Base-by-base conservation (phyloP, 1,140 invertebrate genomes). In the Zaprionus camerounensis region DNA sequence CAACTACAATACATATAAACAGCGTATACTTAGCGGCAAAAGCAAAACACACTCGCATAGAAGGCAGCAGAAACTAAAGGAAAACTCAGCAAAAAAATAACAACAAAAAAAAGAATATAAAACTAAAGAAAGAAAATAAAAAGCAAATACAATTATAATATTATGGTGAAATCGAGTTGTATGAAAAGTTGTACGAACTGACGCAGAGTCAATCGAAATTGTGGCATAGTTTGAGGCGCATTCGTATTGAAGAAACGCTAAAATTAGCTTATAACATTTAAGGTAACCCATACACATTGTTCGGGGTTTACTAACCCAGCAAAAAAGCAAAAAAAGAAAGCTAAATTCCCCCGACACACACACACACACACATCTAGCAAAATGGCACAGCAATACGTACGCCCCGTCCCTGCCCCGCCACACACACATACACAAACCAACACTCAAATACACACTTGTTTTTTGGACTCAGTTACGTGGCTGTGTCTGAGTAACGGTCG, bases 201-300 rank as follows among this genome's bases (percentile, higher is more conserved):
- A 17, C n/a, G 58, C 61, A 24, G 4, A 55, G 55, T 70, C 59
- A 70, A 49, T 15, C 24, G 58, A 77, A 58, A 74, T 57, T 69
- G 75, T 85, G 70, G 82, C 82, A 86, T 85, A 85, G 80, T 86
- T 87, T 61, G 61, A 64, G 80, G 82, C 82, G 82, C 69, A 80
- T 84, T 72, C 81, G 80, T 57, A 82, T 78, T 78, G 49, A 61
- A 36, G 46, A 55, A 41, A 63, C 51, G 70, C 70, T 68, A 77
- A 58, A 55, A 58, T 67, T 73, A 77, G 75, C 75, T 77, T 73
- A 58, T 66, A 66, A 55, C 41, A 57, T 36, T 64, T 57, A 63
- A 75, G 41, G 58, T 62, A 59, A 49, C 17, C 34, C 22, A 68
- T 22, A 61, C 44, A 59, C 67, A 67, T 44, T 67, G 53, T 57